Conservation (phyloP, 2,113 vertebrate species). For the Lipophrys pholis region DNA sequence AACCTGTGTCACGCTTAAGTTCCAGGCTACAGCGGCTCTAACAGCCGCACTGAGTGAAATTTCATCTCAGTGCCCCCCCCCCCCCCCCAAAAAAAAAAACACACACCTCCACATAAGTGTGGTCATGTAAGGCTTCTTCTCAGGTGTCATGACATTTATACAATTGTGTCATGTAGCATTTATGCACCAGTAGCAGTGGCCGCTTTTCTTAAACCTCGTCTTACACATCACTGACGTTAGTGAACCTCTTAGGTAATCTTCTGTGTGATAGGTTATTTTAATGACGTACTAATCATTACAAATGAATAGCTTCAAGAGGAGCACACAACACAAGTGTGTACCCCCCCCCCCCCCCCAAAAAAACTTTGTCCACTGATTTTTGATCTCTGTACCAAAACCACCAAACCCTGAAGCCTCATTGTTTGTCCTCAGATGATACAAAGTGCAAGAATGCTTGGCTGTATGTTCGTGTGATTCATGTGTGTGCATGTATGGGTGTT, state of each 20-base stretch:
- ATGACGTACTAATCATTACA: constrained; percentile 47
- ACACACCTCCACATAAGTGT: constrained; percentile 2
- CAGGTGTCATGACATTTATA: constrained; percentile 2
- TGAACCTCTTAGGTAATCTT: constrained; percentile 13
- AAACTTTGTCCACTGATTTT: constrained; percentile 13
- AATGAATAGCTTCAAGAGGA: constrained; percentile 29
- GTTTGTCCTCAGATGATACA: constrained; percentile 30
- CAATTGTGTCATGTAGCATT: constrained; percentile 6
- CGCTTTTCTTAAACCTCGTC: constrained; percentile 44
- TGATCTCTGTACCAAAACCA: constrained; percentile 9
- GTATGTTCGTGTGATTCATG: neutral
- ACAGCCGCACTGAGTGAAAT: constrained; percentile 85
- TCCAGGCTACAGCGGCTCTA: constrained; percentile 80
- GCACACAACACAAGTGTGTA: constrained; percentile 44
- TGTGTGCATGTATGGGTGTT: neutral
- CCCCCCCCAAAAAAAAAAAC: constrained; percentile 5
- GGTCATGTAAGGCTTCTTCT: constrained; percentile 10
- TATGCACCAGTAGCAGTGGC: constrained; percentile 18
- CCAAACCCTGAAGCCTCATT: constrained; percentile 17
- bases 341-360: constrained; percentile 4
- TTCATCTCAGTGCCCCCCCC: constrained; percentile 1
- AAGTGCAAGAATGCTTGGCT: constrained; percentile 10
- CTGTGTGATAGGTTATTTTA: constrained; percentile 24
- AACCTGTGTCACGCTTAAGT: constrained; percentile 85
- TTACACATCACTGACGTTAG: constrained; percentile 46